Conservation (phyloP, 2,888 invertebrate genomes). For the Candidula unifasciata region DNA sequence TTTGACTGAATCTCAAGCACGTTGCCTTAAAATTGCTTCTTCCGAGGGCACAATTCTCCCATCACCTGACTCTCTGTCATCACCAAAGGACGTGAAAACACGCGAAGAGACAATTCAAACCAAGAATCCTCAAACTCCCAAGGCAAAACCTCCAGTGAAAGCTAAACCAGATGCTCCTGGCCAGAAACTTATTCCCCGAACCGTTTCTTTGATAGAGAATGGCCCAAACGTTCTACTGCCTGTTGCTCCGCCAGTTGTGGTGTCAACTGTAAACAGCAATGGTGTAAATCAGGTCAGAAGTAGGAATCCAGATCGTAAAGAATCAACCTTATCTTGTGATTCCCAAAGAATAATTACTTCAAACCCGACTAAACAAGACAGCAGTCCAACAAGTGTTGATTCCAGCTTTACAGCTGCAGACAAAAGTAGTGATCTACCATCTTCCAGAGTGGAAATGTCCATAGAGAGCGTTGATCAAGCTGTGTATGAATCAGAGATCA, state of each 20-base stretch:
- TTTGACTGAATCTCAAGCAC: background rate
- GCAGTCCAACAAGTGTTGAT: background rate
- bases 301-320: background rate
- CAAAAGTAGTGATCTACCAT: background rate
- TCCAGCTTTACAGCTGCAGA: background rate
- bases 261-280: background rate
- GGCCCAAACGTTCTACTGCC: background rate
- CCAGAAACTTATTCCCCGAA: conserved; percentile 6
- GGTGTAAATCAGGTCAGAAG: background rate
- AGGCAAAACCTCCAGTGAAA: conserved; percentile 50
- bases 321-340: too few relatives aligned
- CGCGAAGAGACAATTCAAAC: background rate
- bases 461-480: conserved; percentile 52
- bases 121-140: conserved; percentile 24
- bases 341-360: too few relatives aligned
- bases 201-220: background rate
- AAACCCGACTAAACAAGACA: background rate
- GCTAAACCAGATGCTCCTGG: background rate
- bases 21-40: background rate
- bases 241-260: background rate
- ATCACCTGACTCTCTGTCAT: background rate
- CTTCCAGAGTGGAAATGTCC: conserved; percentile 49
- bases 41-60: background rate
- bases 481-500: conserved; percentile 50
- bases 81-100: background rate